These are phyloP conservation scores for Aulostomus chinensis DNA, from an alignment of 2,797 vertebrate genomes.

Conservation along the genomic window DNA sequence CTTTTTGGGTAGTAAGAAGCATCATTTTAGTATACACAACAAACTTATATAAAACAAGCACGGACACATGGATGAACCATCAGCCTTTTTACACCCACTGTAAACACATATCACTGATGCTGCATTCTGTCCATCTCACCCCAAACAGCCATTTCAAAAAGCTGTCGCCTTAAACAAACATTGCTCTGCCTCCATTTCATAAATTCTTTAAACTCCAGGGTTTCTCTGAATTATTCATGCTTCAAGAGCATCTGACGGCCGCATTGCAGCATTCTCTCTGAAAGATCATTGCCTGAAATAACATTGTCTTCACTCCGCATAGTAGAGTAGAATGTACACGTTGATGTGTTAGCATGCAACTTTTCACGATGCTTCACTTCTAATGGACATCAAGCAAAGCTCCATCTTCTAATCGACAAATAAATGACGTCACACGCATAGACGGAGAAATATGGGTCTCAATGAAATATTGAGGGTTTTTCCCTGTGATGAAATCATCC, in stretches of 20 bases:
- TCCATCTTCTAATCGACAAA: conserved; percentile 12
- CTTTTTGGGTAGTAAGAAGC: too few species aligned
- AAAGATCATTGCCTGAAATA: conserved; percentile 61
- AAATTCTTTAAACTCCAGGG: conserved; percentile 74
- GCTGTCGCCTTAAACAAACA: conserved; percentile 76
- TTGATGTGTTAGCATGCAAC: conserved; percentile 4
- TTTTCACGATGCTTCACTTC: conserved; percentile 1
- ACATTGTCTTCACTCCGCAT: conserved; percentile 32
- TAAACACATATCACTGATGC: conserved; percentile 16
- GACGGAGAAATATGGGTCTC: neutral
- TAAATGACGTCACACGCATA: conserved; percentile 2
- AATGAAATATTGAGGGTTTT: conserved; percentile 55
- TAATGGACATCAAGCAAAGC: conserved; percentile 27
- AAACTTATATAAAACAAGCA: neutral
- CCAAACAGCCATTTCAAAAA: conserved; percentile 58
- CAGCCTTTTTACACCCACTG: neutral
- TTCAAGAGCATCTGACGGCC: conserved; percentile 49
- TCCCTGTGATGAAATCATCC: conserved; percentile 30
- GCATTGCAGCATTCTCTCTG: conserved; percentile 64
- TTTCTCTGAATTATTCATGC: conserved; percentile 75
- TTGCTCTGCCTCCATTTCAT: conserved; percentile 70
- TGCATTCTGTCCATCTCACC: conserved; percentile 23
- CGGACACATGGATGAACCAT: too few species aligned
- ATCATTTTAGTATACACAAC: conserved; percentile 1
- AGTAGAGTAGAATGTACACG: conserved; percentile 1